Evolutionary conservation across 2,113 vertebrate species (phyloP), one percentile per base, ranked within the genome.

Genomic region (Scortum barcoo): DNA sequence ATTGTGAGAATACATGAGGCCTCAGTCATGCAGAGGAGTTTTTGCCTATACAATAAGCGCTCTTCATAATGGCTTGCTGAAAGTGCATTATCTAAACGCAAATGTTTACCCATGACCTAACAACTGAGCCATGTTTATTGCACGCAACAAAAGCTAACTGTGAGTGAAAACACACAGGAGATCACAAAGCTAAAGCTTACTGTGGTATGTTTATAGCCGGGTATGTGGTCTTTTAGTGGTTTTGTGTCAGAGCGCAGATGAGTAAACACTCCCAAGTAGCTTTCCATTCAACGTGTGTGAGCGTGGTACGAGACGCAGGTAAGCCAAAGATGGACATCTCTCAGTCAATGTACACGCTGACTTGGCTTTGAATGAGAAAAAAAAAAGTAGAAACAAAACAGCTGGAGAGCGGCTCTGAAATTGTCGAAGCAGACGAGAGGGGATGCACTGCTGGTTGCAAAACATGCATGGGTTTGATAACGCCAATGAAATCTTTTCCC

Each of bases 61-160:
- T 42, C 44, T 48, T 51, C 53, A 57, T 74, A 81, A 88, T 72
- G 80, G 62, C 78, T 40, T 36, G 69, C 68, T 85, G 85, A 89
- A 77, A 86, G 80, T 56, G 61, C 78, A 82, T 88, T 81, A 89
- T 77, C 78, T 81, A 20, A 86, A 86, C 20, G 65, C 84, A 92
- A 92, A 90, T 78, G 86, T 92, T 93, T 86, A 83, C 84, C 74
- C 56, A 60, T 83, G 78, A 87, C 86, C 84, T 90, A 85, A 90
- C 87, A 72, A 91, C 81, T 69, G 70, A 84, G 83, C 76, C 88
- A 92, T 78, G 89, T 90, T 92, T 83, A 90, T 80, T 78, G 81
- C 86, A 86, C n/a, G 80, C 84, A 89, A 86, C 88, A 88, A 88
- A 91, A 86, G 91, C 71, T 58, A 85, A 86, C 72, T 72, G 83